Base-by-base conservation (phyloP, 2,888 invertebrate species). In the Pollenia labialis region DNA sequence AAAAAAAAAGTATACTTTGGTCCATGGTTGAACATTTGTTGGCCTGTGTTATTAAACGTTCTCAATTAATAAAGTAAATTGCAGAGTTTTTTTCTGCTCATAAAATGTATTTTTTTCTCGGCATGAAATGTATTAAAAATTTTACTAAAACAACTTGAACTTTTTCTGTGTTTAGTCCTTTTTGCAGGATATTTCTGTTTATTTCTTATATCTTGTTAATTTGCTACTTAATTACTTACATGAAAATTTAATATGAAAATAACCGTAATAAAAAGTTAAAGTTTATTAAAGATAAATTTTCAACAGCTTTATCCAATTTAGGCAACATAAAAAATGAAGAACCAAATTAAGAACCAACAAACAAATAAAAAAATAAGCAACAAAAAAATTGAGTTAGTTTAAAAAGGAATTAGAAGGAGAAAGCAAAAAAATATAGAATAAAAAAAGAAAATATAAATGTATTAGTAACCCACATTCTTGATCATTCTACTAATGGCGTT, bases 271-370 rank as follows among this genome's bases (percentile, higher is more conserved):
- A 77, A 82, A 85, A 77, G 58, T 77, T 54, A 75, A 77, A 85
- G 40, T 83, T 80, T 84, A 77, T 79, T 74, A 74, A 81, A 83
- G 56, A 50, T 54, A 76, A 48, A 77, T 75, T 81, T 74, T 76
- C 76, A 60, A 62, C 71, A 85, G 82, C 74, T 77, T 85, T 85
- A 81, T 83, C 64, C 80, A 85, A 83, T 85, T 85, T 85, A 23
- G 50, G 7, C 54, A 62, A 44, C 50, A 71, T 6, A 62, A 77
- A 83, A 74, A 46, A 66, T 14, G 9, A 66, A 48, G 16, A 56
- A 48, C 14, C 12, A 44, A 74, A 48, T 64, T 72, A 58, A 66
- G 44, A 18, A 18, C 48, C 81, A 72, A 79, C 79, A 72, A 48
- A 74, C 58, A 79, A 81, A 16, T 32, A 46, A 12, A 44, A 54